Base-by-base conservation (phyloP, 2,797 vertebrate species). In the Rhinatrema bivittatum region DNA sequence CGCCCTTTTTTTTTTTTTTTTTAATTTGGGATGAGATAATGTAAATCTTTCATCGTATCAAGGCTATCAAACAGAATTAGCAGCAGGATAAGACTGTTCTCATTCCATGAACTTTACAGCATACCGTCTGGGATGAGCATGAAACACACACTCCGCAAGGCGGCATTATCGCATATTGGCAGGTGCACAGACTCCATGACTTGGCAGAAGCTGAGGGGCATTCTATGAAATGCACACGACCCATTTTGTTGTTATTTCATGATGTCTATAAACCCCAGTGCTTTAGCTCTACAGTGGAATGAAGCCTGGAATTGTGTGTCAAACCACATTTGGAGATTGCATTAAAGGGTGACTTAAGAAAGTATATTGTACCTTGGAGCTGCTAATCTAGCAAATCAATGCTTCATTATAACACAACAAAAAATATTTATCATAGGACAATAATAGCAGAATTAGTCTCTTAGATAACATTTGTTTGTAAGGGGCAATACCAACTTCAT, bases 41-140 rank as follows among this genome's bases (percentile, higher is more conserved):
- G 74, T 70, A 78, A 74, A 77, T 76, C 74, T 61, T 70, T 68
- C 50, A 62, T 65, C 55, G 12, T 66, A 60, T 65, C 70, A 70
- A 68, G 61, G 65, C 78, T 74, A 71, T 78, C 71, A 71, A 72
- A 60, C 55, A 64, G 72, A 68, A 64, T 62, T 64, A 64, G 60
- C 50, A 71, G 56, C 0, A 30, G 62, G 65, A 72, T 74, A 66
- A 74, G 64, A 72, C 70, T 68, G 43, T 32, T 32, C 56, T 58
- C 63, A 72, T 71, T 81, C 75, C 68, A 69, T 69, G 73, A 74
- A 74, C 71, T 68, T 70, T 69, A 60, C 65, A 70, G 74, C 49
- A 65, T 65, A 63, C 65, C 69, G 62, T 64, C 65, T 76, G 66
- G 73, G 61, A 72, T 67, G 62, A 62, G 48, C 39, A 46, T 74